phyloP scores from a whole-genome alignment of 2,797 vertebrate species.

The Iguana delicatissima region DNA sequence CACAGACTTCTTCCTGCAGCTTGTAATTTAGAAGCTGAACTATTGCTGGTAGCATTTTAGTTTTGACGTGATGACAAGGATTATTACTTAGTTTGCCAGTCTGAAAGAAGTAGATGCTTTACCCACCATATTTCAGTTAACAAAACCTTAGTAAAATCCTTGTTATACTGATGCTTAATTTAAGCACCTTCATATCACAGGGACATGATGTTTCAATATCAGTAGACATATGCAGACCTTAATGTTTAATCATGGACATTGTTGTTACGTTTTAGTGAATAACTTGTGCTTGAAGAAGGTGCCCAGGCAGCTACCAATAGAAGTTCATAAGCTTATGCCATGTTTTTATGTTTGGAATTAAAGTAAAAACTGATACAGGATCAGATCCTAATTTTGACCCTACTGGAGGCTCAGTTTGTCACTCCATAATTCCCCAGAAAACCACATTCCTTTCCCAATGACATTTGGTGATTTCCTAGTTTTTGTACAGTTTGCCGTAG shows the following conservation, averaged over 20 bases:
- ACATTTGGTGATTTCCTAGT: too few species aligned
- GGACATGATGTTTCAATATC: not conserved
- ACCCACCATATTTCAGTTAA: accelerated
- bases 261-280: not conserved
- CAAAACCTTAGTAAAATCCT: not conserved
- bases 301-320: not conserved
- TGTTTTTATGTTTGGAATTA: conserved; percentile 7
- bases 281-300: not conserved
- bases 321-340: not conserved
- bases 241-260: not conserved
- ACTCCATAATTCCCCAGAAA: too few species aligned
- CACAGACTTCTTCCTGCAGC: not conserved
- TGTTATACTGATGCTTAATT: not conserved
- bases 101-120: not conserved
- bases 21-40: not conserved
- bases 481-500: too few species aligned
- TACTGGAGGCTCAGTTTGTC: too few species aligned
- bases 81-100: not conserved
- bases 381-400: too few species aligned
- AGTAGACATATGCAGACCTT: not conserved
- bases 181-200: not conserved
- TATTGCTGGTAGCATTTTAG: not conserved
- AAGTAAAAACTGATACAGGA: not conserved
- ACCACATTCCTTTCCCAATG: too few species aligned
- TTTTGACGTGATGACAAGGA: not conserved